Conservation (phyloP, 2,888 invertebrate genomes). For the Synanthedon myopaeformis region DNA sequence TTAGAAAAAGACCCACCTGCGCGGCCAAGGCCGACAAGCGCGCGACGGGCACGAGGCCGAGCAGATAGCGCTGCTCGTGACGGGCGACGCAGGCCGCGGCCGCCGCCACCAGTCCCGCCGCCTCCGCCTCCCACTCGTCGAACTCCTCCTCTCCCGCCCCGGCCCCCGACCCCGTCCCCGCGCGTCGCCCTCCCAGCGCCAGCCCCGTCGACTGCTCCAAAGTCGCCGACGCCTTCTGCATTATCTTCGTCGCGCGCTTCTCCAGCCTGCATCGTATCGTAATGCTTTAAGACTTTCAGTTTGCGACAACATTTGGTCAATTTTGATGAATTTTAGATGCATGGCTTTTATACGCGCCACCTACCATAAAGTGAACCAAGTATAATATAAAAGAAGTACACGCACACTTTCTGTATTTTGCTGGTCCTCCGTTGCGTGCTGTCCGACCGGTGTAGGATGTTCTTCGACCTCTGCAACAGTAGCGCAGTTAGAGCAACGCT, state of each 20-base stretch:
- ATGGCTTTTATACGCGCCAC: not conserved
- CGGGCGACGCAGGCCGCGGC: conserved; percentile 88
- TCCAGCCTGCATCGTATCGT: conserved; percentile 74
- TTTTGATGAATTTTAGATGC: too few species aligned
- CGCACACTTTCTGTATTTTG: conserved; percentile 84
- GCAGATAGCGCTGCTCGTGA: conserved; percentile 85
- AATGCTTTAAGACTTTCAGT: too few species aligned
- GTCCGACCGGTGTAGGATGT: conserved; percentile 79
- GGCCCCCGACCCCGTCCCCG: not conserved
- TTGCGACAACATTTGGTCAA: too few species aligned
- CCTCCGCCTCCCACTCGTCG: conserved; percentile 40
- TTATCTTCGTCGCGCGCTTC: conserved; percentile 84
- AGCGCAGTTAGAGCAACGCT: not conserved
- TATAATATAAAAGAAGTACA: conserved; percentile 8
- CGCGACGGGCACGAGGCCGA: conserved; percentile 84
- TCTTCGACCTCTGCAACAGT: conserved; percentile 74
- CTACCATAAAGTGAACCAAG: too few species aligned
- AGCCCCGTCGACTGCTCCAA: conserved; percentile 85
- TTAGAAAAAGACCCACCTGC: conserved; percentile 44
- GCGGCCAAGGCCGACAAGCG: conserved; percentile 88
- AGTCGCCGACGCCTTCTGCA: conserved; percentile 86
- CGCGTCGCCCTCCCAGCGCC: conserved; percentile 74
- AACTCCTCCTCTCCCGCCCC: not conserved
- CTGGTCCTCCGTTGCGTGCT: conserved; percentile 81
- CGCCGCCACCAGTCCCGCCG: conserved; percentile 78